A percentile compares a stretch with the other conserved stretches of the same genome.
Conservation (phyloP, 1,140 invertebrate species). For the Drosophila sulfurigaster region DNA sequence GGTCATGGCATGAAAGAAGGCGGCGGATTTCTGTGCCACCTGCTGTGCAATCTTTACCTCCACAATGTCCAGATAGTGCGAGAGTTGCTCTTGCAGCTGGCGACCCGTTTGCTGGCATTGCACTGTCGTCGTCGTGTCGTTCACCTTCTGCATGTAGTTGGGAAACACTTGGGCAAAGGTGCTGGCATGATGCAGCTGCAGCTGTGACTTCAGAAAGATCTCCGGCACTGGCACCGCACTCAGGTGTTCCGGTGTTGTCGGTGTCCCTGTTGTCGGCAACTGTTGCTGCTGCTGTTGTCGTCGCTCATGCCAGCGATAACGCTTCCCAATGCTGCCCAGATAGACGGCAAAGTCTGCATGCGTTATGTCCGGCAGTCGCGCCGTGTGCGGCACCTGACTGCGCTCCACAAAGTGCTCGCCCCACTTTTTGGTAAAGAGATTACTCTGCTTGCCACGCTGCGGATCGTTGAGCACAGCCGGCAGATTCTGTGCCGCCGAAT, state of each 20-base stretch:
- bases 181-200: constrained; percentile 92
- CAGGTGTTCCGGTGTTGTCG: constrained; percentile 85
- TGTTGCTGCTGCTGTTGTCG: constrained; percentile 53
- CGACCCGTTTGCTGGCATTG: constrained; percentile 84
- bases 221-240: constrained; percentile 92
- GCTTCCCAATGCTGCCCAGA: constrained; percentile 90
- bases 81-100: constrained; percentile 89
- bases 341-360: constrained; percentile 95
- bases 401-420: constrained; percentile 97
- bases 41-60: constrained; percentile 98
- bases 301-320: constrained; percentile 86
- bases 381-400: constrained; percentile 89
- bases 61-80: constrained; percentile 97
- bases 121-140: constrained; percentile 69
- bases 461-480: constrained; percentile 99
- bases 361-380: constrained; percentile 93
- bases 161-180: constrained; percentile 96
- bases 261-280: constrained; percentile 57
- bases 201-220: constrained; percentile 93
- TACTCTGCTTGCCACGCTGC: constrained; percentile 93
- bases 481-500: constrained; percentile 95
- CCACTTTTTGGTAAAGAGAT: constrained; percentile 99
- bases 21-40: constrained; percentile 96
- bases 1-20: constrained; percentile 98
- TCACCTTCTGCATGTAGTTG: constrained; percentile 85